Conservation (phyloP, 2,888 invertebrate species). For the Sabellastarte sp. region DNA sequence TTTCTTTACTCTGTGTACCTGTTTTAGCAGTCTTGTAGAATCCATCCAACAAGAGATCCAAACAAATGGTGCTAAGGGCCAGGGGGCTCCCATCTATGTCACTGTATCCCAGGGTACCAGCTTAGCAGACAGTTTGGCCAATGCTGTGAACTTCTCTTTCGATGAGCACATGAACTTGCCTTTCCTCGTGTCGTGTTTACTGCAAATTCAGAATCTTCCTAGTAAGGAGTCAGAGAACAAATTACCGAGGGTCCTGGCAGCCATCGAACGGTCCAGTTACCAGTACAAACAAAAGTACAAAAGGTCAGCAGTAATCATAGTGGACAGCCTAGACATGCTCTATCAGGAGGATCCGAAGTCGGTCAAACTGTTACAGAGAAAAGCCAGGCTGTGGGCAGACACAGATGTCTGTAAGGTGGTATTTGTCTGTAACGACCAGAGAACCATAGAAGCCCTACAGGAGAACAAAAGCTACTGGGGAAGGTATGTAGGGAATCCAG, state of each 20-base stretch:
- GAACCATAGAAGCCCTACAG: constrained; percentile 17
- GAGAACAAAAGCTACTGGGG: constrained; percentile 22
- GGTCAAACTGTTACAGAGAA: constrained; percentile 21
- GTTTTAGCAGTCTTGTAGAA: too few relatives aligned
- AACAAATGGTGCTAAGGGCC: constrained; percentile 5
- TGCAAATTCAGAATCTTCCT: constrained; percentile 26
- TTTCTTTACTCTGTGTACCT: too few relatives aligned
- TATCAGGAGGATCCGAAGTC: constrained; percentile 11
- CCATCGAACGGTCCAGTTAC: constrained; percentile 27
- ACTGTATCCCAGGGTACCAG: constrained; percentile 23
- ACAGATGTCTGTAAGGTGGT: constrained; percentile 30
- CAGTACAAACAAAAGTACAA: constrained; percentile 13
- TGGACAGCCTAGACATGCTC: constrained; percentile 24
- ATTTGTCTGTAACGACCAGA: constrained; percentile 27
- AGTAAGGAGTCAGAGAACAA: constrained; percentile 17
- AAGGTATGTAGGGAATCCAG: too few relatives aligned
- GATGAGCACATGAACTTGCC: constrained; percentile 32
- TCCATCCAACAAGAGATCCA: too few relatives aligned
- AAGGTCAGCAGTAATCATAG: constrained; percentile 28
- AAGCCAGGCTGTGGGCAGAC: constrained; percentile 36
- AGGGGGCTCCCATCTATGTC: constrained; percentile 28
- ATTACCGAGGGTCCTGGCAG: constrained; percentile 24
- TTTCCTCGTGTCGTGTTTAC: constrained; percentile 24
- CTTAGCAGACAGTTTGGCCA: constrained; percentile 28
- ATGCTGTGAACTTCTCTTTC: constrained; percentile 24